Base-by-base conservation (phyloP, 2,888 invertebrate genomes). In the Sthenelais limicola region DNA sequence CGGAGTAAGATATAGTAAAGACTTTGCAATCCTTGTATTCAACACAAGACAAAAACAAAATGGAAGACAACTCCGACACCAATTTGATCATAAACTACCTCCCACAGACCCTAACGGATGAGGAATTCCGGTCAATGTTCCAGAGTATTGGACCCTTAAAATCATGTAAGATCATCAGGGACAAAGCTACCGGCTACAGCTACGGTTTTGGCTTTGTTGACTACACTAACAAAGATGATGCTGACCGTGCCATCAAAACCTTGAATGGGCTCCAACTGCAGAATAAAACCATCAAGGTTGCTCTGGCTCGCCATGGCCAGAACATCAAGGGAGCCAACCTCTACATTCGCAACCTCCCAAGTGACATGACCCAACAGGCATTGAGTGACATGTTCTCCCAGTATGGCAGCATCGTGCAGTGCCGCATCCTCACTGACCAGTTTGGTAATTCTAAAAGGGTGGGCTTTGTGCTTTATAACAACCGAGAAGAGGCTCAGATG, bases 121-220 rank as follows among this genome's bases (percentile, higher is more conserved):
- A 94, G 85, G 96, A 96, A 84, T 91, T 97, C 73, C 94, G 93
- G 86, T 92, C 93, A 78, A 92, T 97, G 90, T 97, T 97, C 88
- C 92, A 93, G 81, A 92, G 93, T 70, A 92, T 95, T 81, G 97
- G 97, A 67, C 93, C 94, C 28, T 92, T 97, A 58, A 95, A 95
- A 86, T 94, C 93, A 81, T 94, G 94, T 87, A 91, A 96, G 82
- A 94, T 97, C 82, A 84, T 88, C 18, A 79, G 88, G 4, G 88
- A 88, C 74, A 85, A 85, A 68, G 76, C 80, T 91, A 96, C 96
- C 88, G 96, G 96, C 66, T 97, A 97, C 90, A 96, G 96, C 89
- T 97, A 94, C 89, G 97, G 97, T 51, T 97, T 96, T 89, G 97
- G 96, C 49, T 97, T 97, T 89, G 95, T 97, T 56, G 96, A 97